Evolutionary conservation across 2,888 invertebrate genomes (phyloP).

Genomic region (Bimastos eiseni): DNA sequence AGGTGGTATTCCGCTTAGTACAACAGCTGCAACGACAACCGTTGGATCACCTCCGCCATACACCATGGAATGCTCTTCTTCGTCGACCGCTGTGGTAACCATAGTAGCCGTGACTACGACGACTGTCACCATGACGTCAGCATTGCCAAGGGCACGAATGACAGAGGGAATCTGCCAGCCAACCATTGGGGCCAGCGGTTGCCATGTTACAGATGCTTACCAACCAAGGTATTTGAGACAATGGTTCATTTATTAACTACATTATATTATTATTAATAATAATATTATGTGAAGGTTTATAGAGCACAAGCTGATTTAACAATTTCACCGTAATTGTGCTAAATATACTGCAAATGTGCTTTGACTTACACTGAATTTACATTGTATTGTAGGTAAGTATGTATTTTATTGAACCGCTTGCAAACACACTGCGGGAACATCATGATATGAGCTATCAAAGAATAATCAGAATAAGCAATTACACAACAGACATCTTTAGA

Average conservation of each 20-base stretch:
- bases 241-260: background rate
- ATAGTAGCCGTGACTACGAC: conserved; percentile 23
- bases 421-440: too few species aligned
- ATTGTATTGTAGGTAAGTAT: background rate
- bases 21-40: conserved; percentile 39
- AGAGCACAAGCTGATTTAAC: too few species aligned
- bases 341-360: too few species aligned
- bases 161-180: conserved; percentile 8
- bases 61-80: conserved; percentile 22
- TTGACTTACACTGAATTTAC: background rate
- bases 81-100: background rate
- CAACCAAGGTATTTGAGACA: background rate
- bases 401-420: too few species aligned
- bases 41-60: conserved; percentile 38
- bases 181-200: background rate
- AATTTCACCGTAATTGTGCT: too few species aligned
- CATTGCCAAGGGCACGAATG: background rate
- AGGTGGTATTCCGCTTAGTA: conserved; percentile 40
- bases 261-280: too few species aligned
- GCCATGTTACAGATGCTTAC: background rate
- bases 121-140: conserved; percentile 5
- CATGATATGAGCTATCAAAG: too few species aligned
- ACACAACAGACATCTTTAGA: too few species aligned
- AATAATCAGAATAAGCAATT: too few species aligned
- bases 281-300: too few species aligned